phyloP scores from a whole-genome alignment of 2,888 invertebrate species.

The Drosophila acutilabella region DNA sequence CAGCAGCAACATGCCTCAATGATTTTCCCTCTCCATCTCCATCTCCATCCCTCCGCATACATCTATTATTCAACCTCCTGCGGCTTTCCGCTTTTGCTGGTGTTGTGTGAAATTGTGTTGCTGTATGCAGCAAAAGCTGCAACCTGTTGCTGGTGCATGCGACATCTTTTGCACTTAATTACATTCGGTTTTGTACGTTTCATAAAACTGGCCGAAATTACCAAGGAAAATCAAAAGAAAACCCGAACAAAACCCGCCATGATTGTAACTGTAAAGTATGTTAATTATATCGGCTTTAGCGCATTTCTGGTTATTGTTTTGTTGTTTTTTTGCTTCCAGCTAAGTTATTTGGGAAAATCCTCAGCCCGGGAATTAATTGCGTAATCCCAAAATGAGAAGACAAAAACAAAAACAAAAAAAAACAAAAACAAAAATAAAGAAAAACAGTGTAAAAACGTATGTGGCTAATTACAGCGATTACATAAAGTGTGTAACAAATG shows the following conservation, averaged over 20 bases:
- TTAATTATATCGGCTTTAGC: slow-evolving; percentile 58
- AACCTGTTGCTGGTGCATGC: slow-evolving; percentile 51
- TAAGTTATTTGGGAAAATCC: slow-evolving; percentile 11
- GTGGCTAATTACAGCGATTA: slow-evolving; percentile 73
- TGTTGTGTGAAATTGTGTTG: slow-evolving; percentile 8
- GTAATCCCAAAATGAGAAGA: slow-evolving; percentile 50
- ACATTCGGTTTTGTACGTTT: slow-evolving; percentile 15
- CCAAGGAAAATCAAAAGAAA: slow-evolving; percentile 3
- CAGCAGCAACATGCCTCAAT: slow-evolving; percentile 62
- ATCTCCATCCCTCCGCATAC: neutral
- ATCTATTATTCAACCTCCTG: slow-evolving; percentile 26
- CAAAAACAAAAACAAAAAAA: neutral
- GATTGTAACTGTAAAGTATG: slow-evolving; percentile 43
- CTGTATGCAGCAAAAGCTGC: slow-evolving; percentile 12
- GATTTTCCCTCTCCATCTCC: slow-evolving; percentile 38
- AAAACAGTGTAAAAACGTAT: slow-evolving; percentile 37
- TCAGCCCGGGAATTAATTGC: slow-evolving; percentile 46
- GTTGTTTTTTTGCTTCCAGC: neutral
- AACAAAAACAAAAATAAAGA: slow-evolving; percentile 18
- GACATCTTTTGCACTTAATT: slow-evolving; percentile 65
- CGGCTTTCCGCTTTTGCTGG: slow-evolving; percentile 1
- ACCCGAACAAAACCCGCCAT: slow-evolving; percentile 8
- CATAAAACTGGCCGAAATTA: slow-evolving; percentile 3
- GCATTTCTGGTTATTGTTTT: slow-evolving; percentile 78
- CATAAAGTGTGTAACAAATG: slow-evolving; percentile 55